phyloP scores from a whole-genome alignment of 2,888 invertebrate species.

The Acutogordius australiensis region DNA sequence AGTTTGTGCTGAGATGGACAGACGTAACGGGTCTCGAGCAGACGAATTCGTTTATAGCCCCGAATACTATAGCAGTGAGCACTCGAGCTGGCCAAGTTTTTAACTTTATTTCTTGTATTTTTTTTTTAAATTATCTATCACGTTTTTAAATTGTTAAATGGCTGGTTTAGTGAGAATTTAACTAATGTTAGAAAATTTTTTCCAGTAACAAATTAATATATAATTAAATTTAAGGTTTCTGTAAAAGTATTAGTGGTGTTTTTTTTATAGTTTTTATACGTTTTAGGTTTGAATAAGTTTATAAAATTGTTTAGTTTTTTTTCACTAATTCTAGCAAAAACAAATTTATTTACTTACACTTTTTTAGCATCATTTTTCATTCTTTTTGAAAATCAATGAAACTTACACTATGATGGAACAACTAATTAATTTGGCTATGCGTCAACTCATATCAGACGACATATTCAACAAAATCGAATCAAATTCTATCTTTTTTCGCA shows the following conservation, averaged over 20 bases:
- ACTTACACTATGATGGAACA: constrained; percentile 69
- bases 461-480: not conserved
- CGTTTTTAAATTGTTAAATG: too few relatives aligned
- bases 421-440: constrained; percentile 72
- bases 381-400: constrained; percentile 54
- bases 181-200: too few relatives aligned
- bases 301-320: too few relatives aligned
- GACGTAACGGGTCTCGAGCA: constrained; percentile 36
- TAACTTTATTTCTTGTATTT: constrained; percentile 11
- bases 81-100: constrained; percentile 43
- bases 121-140: too few relatives aligned
- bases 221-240: too few relatives aligned
- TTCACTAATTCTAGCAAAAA: too few relatives aligned
- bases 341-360: constrained; percentile 14
- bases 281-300: too few relatives aligned
- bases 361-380: constrained; percentile 49
- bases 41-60: constrained; percentile 32
- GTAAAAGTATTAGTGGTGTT: too few relatives aligned
- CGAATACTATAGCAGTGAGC: constrained; percentile 53
- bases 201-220: too few relatives aligned
- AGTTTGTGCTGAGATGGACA: constrained; percentile 53
- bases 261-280: too few relatives aligned
- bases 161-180: too few relatives aligned
- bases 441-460: constrained; percentile 25
- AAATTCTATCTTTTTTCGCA: too few relatives aligned